Conservation (phyloP, 2,797 vertebrate species). For the Acrossocheilus wenchowensis region DNA sequence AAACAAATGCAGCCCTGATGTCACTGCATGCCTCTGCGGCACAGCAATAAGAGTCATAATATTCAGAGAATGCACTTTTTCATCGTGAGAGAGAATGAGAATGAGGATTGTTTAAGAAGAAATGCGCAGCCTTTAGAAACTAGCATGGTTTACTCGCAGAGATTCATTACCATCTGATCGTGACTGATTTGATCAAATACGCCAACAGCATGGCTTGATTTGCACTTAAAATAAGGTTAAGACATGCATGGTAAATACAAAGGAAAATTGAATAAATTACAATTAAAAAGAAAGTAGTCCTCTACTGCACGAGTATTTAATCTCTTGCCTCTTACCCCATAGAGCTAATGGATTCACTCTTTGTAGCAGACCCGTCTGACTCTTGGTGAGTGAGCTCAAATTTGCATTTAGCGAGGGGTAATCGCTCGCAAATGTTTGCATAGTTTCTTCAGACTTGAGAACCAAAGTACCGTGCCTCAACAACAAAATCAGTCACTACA, state of each 20-base stretch:
- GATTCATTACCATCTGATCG: slow-evolving; percentile 20
- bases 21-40: slow-evolving; percentile 40
- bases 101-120: slow-evolving; percentile 10
- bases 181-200: slow-evolving; percentile 44
- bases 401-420: slow-evolving; percentile 13
- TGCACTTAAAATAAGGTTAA: slow-evolving; percentile 51
- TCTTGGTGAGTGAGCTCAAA: slow-evolving; percentile 26
- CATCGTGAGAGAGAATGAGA: background rate
- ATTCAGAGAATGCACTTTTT: slow-evolving; percentile 48
- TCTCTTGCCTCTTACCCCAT: slow-evolving; percentile 46
- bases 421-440: slow-evolving; percentile 5
- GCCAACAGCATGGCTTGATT: slow-evolving; percentile 52
- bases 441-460: slow-evolving; percentile 10
- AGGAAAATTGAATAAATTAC: slow-evolving; percentile 32
- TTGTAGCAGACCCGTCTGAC: slow-evolving; percentile 44
- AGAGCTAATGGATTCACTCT: slow-evolving; percentile 49
- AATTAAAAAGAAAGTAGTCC: slow-evolving; percentile 40
- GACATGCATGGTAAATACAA: slow-evolving; percentile 51
- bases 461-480: background rate
- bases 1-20: slow-evolving; percentile 16
- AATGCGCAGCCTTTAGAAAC: background rate
- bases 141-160: slow-evolving; percentile 39
- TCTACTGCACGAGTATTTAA: slow-evolving; percentile 45
- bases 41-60: slow-evolving; percentile 46
- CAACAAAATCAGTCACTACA: background rate